A percentile compares a stretch with the other conserved stretches of the same genome.
phyloP scores from a whole-genome alignment of 1,140 invertebrate genomes.

The Agrilus planipennis region DNA sequence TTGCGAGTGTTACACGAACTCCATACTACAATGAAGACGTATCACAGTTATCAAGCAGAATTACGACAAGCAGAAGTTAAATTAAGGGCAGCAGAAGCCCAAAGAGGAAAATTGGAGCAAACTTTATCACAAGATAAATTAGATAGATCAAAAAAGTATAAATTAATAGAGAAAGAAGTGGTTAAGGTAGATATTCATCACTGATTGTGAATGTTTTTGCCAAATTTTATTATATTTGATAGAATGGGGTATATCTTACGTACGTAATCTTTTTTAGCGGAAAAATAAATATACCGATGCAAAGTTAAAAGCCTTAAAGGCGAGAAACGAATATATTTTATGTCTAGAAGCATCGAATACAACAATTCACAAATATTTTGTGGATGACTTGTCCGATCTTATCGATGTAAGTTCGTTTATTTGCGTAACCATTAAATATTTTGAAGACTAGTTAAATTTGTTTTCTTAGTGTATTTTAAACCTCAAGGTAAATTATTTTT shows the following conservation, averaged over 20 bases:
- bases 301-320: conserved; percentile 82
- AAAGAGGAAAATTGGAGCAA: conserved; percentile 52
- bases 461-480: no score
- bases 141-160: conserved; percentile 73
- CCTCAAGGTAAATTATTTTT: no score
- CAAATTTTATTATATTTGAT: no score
- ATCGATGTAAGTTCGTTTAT: conserved; percentile 66
- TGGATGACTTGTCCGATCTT: conserved; percentile 90
- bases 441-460: no score
- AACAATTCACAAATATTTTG: conserved; percentile 92
- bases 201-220: no score
- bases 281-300: conserved; percentile 84
- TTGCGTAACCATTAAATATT: not conserved
- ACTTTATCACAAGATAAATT: conserved; percentile 58
- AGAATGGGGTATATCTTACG: no score
- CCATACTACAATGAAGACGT: conserved; percentile 88
- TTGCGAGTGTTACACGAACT: conserved; percentile 84
- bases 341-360: conserved; percentile 92
- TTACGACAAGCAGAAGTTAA: conserved; percentile 79
- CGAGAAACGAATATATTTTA: conserved; percentile 89
- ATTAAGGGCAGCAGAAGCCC: conserved; percentile 67
- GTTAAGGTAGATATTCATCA: no score
- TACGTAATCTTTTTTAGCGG: no score
- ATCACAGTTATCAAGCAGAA: conserved; percentile 72
- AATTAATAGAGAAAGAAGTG: conserved; percentile 85